Evolutionary conservation across 2,888 invertebrate genomes (phyloP).

Genomic region (Eulithis prunata): DNA sequence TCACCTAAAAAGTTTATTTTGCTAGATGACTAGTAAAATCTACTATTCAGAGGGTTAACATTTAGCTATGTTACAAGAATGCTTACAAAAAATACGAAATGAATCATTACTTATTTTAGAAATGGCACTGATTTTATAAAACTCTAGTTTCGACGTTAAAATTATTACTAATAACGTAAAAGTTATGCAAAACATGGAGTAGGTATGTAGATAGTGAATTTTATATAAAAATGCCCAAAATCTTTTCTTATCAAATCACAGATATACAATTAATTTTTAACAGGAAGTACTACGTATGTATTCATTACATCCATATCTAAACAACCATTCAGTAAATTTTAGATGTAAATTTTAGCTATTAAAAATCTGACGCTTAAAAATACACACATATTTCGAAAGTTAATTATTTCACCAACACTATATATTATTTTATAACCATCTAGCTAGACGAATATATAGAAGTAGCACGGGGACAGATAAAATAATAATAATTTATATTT

Average conservation of each 20-base stretch:
- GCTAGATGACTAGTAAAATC: too few species aligned
- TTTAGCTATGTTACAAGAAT: constrained; percentile 24
- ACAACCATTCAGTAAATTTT: too few species aligned
- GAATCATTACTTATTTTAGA: constrained; percentile 47
- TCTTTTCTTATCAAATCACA: constrained; percentile 14
- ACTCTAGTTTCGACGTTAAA: constrained; percentile 44
- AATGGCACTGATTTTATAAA: constrained; percentile 61
- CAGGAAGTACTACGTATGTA: not conserved
- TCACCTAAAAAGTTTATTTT: too few species aligned
- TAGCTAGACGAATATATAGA: too few species aligned
- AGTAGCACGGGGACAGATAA: too few species aligned
- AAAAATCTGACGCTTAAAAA: not conserved
- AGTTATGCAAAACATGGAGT: constrained; percentile 2
- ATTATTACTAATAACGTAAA: constrained; percentile 16
- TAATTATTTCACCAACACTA: not conserved
- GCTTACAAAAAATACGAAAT: constrained; percentile 35
- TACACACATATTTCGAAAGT: not conserved
- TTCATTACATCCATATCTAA: too few species aligned
- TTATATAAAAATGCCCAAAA: constrained; percentile 10
- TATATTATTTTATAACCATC: too few species aligned
- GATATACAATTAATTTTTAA: constrained; percentile 3
- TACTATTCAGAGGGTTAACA: not conserved
- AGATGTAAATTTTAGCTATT: too few species aligned
- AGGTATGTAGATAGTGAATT: not conserved
- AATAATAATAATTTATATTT: too few species aligned